Evolutionary conservation across 2,888 invertebrate species (phyloP).

Genomic region (Margaritifera margaritifera): DNA sequence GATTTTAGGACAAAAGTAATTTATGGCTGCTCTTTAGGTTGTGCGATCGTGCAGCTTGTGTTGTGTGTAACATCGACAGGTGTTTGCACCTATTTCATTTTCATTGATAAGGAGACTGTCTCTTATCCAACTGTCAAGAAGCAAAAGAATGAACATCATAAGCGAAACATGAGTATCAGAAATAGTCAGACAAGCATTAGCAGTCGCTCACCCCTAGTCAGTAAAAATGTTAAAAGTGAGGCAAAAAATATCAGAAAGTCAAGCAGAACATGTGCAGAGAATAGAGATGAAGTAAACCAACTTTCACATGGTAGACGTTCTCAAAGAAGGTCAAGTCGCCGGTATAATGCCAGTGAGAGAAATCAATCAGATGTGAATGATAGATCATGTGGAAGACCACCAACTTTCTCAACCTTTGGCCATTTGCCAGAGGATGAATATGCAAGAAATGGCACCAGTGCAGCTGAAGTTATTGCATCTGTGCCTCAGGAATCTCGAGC

Average conservation of each 20-base stretch:
- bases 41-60: conserved; percentile 49
- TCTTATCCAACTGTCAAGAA: too few relatives aligned
- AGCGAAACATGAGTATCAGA: not conserved
- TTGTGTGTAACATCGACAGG: conserved; percentile 50
- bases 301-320: too few relatives aligned
- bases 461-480: conserved; percentile 14
- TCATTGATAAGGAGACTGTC: conserved; percentile 31
- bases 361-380: too few relatives aligned
- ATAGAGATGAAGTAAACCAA: too few relatives aligned
- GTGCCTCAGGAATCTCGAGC: conserved; percentile 10
- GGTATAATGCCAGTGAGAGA: too few relatives aligned
- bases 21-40: conserved; percentile 52
- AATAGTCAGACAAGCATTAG: conserved; percentile 3
- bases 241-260: too few relatives aligned
- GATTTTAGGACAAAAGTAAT: conserved; percentile 46
- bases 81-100: conserved; percentile 54
- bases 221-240: conserved; percentile 9
- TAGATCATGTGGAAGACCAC: conserved; percentile 11
- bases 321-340: too few relatives aligned
- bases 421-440: conserved; percentile 10
- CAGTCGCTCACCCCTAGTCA: not conserved
- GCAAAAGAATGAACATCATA: too few relatives aligned
- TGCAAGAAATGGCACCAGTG: too few relatives aligned
- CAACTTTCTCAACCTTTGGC: conserved; percentile 37
- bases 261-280: too few relatives aligned